Evolutionary conservation across 2,113 vertebrate genomes (phyloP), one percentile per base, ranked within the genome.

Genomic region (Anarrhichthys ocellatus): DNA sequence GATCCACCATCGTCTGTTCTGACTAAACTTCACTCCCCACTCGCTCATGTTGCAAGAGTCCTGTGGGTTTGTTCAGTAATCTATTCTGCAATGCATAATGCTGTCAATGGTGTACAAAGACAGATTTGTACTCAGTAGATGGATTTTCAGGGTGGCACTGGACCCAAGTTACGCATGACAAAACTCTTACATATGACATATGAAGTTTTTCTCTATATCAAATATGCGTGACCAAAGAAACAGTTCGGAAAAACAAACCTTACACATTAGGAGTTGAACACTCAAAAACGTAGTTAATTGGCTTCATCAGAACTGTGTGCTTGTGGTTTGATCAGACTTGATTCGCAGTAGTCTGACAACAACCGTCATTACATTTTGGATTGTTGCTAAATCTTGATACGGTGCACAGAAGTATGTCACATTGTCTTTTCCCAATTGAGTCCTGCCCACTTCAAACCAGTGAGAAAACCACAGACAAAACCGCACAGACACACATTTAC

Each of bases 1-100:
- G n/a, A 77, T 78, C 38, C 22, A 65, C 44, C 9, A 44, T 68
- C 46, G 18, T 82, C 42, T 75, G 59, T 32, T 74, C 59, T n/a
- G 48, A 52, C 42, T 68, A 62, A 84, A 66, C 40, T 63, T 32
- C 10, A 44, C 10, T 56, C 65, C 58, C 14, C 38, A n/a, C 38
- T 54, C 2, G 13, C 46, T 29, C 50, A 1, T 40, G 34, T 61
- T 58, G 34, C 7, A 27, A 50, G 62, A 76, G 27, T 14, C 50
- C n/a, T n/a, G 38, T n/a, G 32, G 27, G 40, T 64, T 27, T 32
- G 42, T 80, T 44, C 8, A 29, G 44, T 73, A 2, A 56, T 68
- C 20, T 68, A 14, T n/a, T 34, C 52, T 63, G 32, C 40, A 46
- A 50, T 27, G 20, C 0, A 1, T 9, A 5, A 62, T 48, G 27